Evolutionary conservation across 2,797 vertebrate species (phyloP), one percentile per base, ranked within the genome.

Genomic region (Allobates femoralis): DNA sequence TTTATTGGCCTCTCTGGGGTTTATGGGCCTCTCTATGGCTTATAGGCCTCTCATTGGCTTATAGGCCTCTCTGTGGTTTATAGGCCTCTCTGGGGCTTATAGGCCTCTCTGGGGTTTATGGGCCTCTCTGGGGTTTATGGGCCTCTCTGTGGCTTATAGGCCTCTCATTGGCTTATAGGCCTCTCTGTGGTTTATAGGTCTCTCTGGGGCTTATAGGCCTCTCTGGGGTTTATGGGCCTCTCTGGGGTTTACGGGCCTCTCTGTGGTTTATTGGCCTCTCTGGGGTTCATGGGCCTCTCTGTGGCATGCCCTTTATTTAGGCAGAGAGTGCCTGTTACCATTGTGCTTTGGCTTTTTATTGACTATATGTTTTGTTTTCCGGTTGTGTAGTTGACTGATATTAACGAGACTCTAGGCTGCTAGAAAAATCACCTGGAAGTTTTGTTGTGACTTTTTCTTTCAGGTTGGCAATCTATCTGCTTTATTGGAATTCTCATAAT

Each of bases 401-500:
- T 30, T 34, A 78, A 56, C 34, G 51, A 58, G 51, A 23, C 53
- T 58, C 28, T 56, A 28, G 51, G 53, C 28, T 58, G 75, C 30
- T 56, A 56, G 28, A 78, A 56, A 58, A 78, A 78, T 37, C 10
- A 32, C 28, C 30, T 34, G 19, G 30, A 55, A 78, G 53, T 56
- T 41, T 71, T 78, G 51, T 32, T 32, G 75, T 34, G 53, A 78
- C 75, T 32, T 23, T 34, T 56, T 56, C 30, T 78, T 55, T 58
- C 51, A 19, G 30, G 51, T 30, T 14, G 18, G 51, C 53, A 58
- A 78, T 78, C 75, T n/a, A 23, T 78, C 75, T 78, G 51, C 28
- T 58, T 78, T 78, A 21, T 78, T 55, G 51, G 51, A 56, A 23
- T 78, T 56, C 75, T 78, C 75, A 78, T 78, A 78, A 56, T 56